These are phyloP conservation scores for Coleophora deauratella DNA, from an alignment of 2,888 invertebrate genomes.

Conservation along the genomic window DNA sequence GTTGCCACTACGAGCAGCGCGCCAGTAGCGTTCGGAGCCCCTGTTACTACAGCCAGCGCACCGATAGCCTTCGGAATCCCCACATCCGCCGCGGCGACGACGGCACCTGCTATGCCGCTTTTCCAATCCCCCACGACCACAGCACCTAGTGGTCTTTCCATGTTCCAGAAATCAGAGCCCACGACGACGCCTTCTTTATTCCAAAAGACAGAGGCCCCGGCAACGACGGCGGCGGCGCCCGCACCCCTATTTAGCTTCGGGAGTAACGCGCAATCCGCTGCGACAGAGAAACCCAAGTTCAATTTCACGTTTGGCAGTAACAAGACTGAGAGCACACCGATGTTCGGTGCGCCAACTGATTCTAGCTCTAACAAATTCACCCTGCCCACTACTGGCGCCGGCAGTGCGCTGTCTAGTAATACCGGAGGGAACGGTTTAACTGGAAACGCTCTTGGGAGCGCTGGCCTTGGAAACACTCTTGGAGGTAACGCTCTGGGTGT, in stretches of 20 bases:
- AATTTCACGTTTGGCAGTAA: slow-evolving; percentile 39
- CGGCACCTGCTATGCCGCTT: slow-evolving; percentile 19
- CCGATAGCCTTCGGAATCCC: slow-evolving; percentile 19
- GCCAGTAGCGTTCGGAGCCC: too few species aligned
- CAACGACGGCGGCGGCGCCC: slow-evolving; percentile 11
- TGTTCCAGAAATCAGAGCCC: slow-evolving; percentile 26
- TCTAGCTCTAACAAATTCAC: slow-evolving; percentile 16
- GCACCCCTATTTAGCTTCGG: slow-evolving; percentile 45
- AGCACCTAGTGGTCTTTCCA: slow-evolving; percentile 5
- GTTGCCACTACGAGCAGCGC: too few species aligned
- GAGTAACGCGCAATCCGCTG: slow-evolving; percentile 19
- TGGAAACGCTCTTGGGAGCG: slow-evolving; percentile 15
- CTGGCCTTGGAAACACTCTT: not conserved
- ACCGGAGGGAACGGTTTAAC: slow-evolving; percentile 4
- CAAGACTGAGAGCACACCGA: slow-evolving; percentile 24
- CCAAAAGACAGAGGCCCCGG: not conserved
- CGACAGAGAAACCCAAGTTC: slow-evolving; percentile 39
- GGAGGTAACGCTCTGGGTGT: too few species aligned
- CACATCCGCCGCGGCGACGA: slow-evolving; percentile 2
- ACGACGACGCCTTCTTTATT: slow-evolving; percentile 9
- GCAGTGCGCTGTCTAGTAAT: slow-evolving; percentile 3
- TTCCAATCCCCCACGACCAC: slow-evolving; percentile 21
- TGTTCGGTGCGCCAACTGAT: slow-evolving; percentile 22
- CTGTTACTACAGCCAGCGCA: slow-evolving; percentile 10
- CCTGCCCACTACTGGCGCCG: slow-evolving; percentile 10